Base-by-base conservation (phyloP, 2,797 vertebrate species). In the Enoplosus armatus region DNA sequence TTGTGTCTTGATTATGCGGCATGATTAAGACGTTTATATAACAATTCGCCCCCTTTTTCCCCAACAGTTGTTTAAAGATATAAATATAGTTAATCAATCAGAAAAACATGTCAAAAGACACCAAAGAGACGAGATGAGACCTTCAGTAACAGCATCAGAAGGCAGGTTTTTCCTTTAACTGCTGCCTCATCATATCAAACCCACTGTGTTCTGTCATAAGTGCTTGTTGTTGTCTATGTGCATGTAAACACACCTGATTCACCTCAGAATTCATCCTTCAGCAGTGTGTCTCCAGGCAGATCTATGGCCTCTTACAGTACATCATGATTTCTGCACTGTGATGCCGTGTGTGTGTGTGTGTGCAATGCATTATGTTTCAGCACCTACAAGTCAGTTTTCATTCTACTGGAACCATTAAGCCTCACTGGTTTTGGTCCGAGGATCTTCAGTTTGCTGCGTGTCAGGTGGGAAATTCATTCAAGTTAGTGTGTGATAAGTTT, bases 191-290 rank as follows among this genome's bases (percentile, higher is more conserved):
- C 14, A 14, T 4, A 27, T 45, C 9, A 22, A 31, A 50, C 24
- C 12, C 8, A 1, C 10, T 55, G 4, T 2, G 0, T 20, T 63
- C n/a, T 26, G 8, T 55, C 24, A 11, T 22, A 59, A 56, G 64
- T 68, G 58, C 63, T 78, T 37, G 31, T 64, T 8, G 41, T 33
- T 9, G 60, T 71, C 54, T 59, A 37, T 59, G 43, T 56, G 77
- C n/a, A 48, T 71, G 76, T 86, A 85, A 86, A 87, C 86, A 75
- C 80, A 68, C 54, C 77, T 5, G 47, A 43, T 73, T 51, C 22
- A 1, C 43, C 2, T 31, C 3, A 54, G 8, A 48, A 48, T 73
- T 64, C 27, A 3, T 73, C 53, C 48, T 37, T 53, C 67, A 68
- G 56, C 65, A 15, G 54, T 6, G 51, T 26, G 58, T 51, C 24